Percentiles rank a stretch among this genome's conserved stretches.
phyloP scores from a whole-genome alignment of 2,113 vertebrate genomes.

The Malurus elegans region DNA sequence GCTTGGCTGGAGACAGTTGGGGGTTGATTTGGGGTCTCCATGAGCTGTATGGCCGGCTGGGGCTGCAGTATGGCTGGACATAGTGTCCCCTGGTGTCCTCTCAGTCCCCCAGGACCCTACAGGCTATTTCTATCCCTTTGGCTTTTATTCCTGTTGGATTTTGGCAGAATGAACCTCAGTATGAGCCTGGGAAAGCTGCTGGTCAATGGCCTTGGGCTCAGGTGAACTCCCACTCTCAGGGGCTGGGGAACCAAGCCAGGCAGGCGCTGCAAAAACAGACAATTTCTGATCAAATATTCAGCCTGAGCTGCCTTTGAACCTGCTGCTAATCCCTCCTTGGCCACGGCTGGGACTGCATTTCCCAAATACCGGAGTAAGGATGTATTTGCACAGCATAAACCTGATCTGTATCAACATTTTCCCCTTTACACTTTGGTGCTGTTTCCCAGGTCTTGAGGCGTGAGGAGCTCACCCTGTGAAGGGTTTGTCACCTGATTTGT shows the following conservation, averaged over 20 bases:
- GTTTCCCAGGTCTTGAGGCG: neutral
- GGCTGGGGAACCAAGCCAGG: neutral
- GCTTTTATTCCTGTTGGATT: neutral
- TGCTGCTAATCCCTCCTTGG: neutral
- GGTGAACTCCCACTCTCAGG: neutral
- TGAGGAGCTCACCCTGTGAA: neutral
- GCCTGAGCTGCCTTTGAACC: neutral
- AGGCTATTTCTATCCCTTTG: neutral
- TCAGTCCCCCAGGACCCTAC: accelerated
- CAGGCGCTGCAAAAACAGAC: neutral
- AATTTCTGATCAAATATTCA: neutral
- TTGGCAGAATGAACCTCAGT: neutral
- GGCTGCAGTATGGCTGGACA: neutral
- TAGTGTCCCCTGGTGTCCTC: accelerated
- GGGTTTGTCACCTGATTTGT: neutral
- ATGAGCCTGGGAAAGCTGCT: neutral
- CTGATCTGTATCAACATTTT: neutral
- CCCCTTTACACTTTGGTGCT: neutral
- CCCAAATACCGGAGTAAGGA: neutral
- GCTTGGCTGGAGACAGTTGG: neutral
- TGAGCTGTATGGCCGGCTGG: neutral
- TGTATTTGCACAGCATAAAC: neutral
- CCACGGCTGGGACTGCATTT: neutral
- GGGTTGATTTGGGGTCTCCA: neutral
- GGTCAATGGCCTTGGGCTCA: accelerated